phyloP scores from a whole-genome alignment of 2,888 invertebrate species.

The Aphodius sticticus region DNA sequence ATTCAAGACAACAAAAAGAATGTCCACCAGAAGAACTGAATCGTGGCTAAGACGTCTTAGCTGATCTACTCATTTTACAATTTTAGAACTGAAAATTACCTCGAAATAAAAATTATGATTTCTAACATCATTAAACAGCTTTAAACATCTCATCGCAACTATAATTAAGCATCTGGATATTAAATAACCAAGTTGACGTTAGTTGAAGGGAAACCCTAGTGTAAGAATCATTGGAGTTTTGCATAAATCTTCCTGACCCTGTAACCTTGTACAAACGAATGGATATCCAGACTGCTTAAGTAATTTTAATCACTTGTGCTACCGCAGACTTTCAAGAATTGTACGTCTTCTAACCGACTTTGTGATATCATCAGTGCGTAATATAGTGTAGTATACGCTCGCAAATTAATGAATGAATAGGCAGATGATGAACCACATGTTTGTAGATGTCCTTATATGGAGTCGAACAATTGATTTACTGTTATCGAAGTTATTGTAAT shows the following conservation, averaged over 20 bases:
- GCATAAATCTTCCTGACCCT: neutral
- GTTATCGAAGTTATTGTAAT: no score
- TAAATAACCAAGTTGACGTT: no score
- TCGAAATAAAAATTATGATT: no score
- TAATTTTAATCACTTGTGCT: neutral
- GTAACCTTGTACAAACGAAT: neutral
- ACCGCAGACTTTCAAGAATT: neutral
- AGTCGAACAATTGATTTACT: neutral
- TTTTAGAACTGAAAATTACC: no score
- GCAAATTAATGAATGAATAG: neutral
- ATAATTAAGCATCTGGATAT: no score
- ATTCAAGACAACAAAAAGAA: no score
- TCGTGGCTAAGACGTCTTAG: no score
- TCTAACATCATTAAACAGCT: no score
- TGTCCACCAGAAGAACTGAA: no score
- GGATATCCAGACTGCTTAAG: neutral
- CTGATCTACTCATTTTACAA: no score
- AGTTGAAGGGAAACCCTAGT: neutral
- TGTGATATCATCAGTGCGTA: slow-evolving; percentile 4
- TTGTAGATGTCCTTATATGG: neutral
- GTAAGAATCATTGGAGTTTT: neutral
- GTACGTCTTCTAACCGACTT: neutral
- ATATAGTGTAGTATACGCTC: neutral
- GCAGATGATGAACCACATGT: neutral
- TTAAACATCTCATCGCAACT: no score